A percentile compares a stretch with the other conserved stretches of the same genome.
These are phyloP conservation scores for Pithecia hirsuta DNA, from an alignment of 2,797 vertebrate species.

Conservation along the genomic window DNA sequence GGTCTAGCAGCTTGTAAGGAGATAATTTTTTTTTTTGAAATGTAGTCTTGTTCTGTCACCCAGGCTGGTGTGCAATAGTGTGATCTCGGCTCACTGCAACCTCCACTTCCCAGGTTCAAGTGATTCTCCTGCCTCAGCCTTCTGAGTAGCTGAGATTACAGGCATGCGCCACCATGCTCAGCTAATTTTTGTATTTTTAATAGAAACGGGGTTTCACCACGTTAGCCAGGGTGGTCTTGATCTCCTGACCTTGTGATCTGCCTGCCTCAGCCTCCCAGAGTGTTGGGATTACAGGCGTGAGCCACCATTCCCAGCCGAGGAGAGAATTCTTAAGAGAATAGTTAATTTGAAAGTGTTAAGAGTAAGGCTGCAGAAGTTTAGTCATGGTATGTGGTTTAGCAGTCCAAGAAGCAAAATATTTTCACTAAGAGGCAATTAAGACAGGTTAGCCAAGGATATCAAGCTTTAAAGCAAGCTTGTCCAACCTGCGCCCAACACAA, in stretches of 20 bases:
- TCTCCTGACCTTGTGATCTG: not conserved
- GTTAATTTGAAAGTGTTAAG: constrained; percentile 1
- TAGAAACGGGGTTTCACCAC: not conserved
- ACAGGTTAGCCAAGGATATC: not conserved
- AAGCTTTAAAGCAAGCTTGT: not conserved
- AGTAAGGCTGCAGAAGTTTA: not conserved
- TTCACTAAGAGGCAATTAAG: not conserved
- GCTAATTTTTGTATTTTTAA: not conserved
- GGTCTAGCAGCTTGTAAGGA: constrained; percentile 10
- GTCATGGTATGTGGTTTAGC: not conserved
- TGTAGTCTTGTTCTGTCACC: not conserved
- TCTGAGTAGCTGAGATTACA: not conserved
- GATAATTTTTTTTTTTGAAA: not conserved
- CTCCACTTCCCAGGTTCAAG: not conserved
- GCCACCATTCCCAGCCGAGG: not conserved
- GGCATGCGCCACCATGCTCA: not conserved
- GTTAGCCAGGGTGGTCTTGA: not conserved
- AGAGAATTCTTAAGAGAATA: constrained; percentile 1
- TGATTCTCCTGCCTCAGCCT: not conserved
- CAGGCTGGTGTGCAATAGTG: not conserved
- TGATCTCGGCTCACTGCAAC: not conserved
- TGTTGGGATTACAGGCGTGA: not conserved
- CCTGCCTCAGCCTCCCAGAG: not conserved
- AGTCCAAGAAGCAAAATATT: constrained; percentile 6
- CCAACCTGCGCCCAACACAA: not conserved